A percentile compares a stretch with the other conserved stretches of the same genome.
Evolutionary conservation across 1,140 invertebrate species (phyloP).

Genomic region (Pseudobourletiella spinata): DNA sequence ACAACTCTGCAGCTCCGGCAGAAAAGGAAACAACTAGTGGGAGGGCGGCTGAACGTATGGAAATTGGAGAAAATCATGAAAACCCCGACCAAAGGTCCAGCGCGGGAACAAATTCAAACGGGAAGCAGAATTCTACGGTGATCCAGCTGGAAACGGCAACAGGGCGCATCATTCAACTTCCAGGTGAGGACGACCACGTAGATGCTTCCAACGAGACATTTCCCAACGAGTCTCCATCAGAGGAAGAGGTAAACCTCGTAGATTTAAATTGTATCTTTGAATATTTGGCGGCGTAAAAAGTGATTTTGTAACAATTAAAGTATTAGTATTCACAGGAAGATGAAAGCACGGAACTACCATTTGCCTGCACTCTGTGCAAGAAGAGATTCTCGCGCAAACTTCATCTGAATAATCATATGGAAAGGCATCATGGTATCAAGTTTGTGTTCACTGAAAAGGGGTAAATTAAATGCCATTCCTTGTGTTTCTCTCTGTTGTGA

Average conservation of each 20-base stretch:
- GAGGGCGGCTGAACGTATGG: no score
- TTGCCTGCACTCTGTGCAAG: conserved; percentile 21
- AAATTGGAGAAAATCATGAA: background rate
- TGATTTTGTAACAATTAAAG: background rate
- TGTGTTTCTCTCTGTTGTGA: background rate
- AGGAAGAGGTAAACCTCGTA: background rate
- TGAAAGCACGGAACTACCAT: background rate
- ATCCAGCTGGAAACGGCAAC: conserved; percentile 4
- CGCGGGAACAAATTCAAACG: background rate
- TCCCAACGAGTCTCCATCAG: background rate
- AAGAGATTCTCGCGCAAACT: conserved; percentile 21
- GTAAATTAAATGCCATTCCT: no score
- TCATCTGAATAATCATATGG: conserved; percentile 27
- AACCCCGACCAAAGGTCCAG: background rate
- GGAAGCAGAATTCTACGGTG: background rate
- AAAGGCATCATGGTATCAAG: conserved; percentile 27
- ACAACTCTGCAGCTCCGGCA: background rate
- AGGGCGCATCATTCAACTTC: background rate
- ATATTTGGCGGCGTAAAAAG: no score
- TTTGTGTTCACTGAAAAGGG: conserved; percentile 31
- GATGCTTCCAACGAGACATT: background rate
- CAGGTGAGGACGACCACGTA: background rate
- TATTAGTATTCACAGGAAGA: background rate
- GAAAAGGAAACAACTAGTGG: no score
- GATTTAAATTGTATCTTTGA: no score